These are phyloP conservation scores for Diachrysia chrysitis DNA, from an alignment of 2,888 invertebrate species.

Conservation along the genomic window DNA sequence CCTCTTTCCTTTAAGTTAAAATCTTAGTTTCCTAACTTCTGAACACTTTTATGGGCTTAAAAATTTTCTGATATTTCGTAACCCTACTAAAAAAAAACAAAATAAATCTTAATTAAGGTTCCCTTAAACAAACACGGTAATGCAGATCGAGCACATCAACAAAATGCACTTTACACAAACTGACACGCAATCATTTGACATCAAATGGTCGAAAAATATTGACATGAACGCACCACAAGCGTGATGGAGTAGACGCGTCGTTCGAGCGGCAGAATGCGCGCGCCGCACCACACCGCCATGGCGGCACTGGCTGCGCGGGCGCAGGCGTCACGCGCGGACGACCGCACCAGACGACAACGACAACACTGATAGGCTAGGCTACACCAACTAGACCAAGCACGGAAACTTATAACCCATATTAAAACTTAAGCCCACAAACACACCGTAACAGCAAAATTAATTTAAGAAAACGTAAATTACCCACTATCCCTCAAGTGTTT, in stretches of 20 bases:
- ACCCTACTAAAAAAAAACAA: neutral
- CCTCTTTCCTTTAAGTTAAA: no score
- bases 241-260: slow-evolving; percentile 85
- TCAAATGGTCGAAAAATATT: slow-evolving; percentile 37
- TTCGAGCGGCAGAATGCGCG: slow-evolving; percentile 85
- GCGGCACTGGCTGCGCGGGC: slow-evolving; percentile 79
- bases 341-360: slow-evolving; percentile 60
- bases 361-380: slow-evolving; percentile 29
- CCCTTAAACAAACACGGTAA: slow-evolving; percentile 10
- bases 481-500: neutral
- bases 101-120: slow-evolving; percentile 6
- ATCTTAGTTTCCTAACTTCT: no score
- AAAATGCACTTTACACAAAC: slow-evolving; percentile 43
- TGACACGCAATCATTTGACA: slow-evolving; percentile 37
- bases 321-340: slow-evolving; percentile 66
- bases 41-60: no score
- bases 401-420: neutral
- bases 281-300: slow-evolving; percentile 88
- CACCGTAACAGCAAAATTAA: neutral
- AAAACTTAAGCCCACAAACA: no score
- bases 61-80: neutral
- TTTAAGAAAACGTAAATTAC: neutral
- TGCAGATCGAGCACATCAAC: slow-evolving; percentile 26
- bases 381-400: slow-evolving; percentile 27
- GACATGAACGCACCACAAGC: slow-evolving; percentile 80